These are phyloP conservation scores for Pollenia labialis DNA, from an alignment of 2,888 invertebrate genomes.

Conservation along the genomic window DNA sequence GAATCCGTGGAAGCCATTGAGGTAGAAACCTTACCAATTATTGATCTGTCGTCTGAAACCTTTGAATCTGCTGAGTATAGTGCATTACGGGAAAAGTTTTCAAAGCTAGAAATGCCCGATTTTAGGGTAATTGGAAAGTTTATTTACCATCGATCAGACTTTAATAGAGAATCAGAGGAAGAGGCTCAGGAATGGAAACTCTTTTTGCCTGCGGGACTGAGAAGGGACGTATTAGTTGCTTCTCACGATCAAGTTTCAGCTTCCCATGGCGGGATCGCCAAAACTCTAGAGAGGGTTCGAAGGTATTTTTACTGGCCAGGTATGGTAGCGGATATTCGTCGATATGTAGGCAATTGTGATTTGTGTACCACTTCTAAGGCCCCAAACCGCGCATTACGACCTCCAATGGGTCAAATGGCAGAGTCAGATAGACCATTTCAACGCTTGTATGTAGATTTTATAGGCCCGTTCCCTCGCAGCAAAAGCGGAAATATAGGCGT, in stretches of 20 bases:
- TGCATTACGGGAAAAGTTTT: too few relatives aligned
- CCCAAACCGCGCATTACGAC: background rate
- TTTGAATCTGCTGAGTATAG: too few relatives aligned
- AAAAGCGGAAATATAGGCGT: background rate
- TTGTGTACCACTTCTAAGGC: background rate
- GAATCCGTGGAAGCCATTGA: background rate
- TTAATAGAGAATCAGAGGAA: background rate
- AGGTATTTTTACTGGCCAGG: constrained; percentile 5
- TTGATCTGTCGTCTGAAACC: background rate
- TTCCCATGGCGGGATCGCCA: background rate
- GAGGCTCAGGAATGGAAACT: background rate
- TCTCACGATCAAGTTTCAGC: background rate
- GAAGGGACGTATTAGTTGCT: background rate
- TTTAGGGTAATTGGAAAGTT: background rate
- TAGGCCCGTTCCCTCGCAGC: background rate
- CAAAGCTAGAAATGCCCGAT: background rate
- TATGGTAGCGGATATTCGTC: background rate
- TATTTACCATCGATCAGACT: background rate
- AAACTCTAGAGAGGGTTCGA: background rate
- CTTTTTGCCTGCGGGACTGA: background rate
- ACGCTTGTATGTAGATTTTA: background rate
- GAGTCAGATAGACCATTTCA: background rate
- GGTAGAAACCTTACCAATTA: background rate
- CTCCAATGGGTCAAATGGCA: background rate
- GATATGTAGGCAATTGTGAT: background rate